phyloP scores from a whole-genome alignment of 2,797 vertebrate genomes.

The Galaxias olidus region DNA sequence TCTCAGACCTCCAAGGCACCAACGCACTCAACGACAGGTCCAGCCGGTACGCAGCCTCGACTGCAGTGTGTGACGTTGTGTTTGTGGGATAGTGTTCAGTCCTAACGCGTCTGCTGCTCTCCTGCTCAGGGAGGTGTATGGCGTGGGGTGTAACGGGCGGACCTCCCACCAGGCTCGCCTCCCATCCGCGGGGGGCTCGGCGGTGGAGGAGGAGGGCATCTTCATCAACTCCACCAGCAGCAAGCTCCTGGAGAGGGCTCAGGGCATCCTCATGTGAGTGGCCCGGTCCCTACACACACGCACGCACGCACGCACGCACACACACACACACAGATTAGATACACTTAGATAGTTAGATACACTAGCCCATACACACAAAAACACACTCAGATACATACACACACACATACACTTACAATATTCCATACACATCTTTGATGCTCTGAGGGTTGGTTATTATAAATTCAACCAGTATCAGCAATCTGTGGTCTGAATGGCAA shows the following conservation, averaged over 20 bases:
- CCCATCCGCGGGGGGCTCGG: conserved; percentile 64
- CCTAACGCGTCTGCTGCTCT: too few relatives aligned
- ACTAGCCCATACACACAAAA: not conserved
- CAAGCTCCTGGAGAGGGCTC: conserved; percentile 95
- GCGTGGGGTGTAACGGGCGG: conserved; percentile 82
- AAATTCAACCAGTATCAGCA: too few relatives aligned
- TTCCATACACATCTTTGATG: too few relatives aligned
- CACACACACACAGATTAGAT: not conserved
- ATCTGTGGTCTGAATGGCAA: too few relatives aligned
- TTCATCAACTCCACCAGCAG: conserved; percentile 88
- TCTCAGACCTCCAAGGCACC: conserved; percentile 91
- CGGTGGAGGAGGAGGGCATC: conserved; percentile 91
- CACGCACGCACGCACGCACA: not conserved
- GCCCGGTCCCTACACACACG: not conserved
- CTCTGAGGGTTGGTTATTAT: too few relatives aligned
- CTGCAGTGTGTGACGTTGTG: not conserved
- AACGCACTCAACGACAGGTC: conserved; percentile 88
- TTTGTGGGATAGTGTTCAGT: too few relatives aligned
- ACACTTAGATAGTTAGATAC: not conserved
- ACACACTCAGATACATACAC: not conserved
- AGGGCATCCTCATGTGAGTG: conserved; percentile 82
- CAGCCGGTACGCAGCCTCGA: conserved; percentile 74
- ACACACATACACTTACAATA: not conserved
- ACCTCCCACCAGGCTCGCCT: conserved; percentile 76
- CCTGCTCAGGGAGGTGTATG: conserved; percentile 58